These are phyloP conservation scores for Pogonus chalceus DNA, from an alignment of 1,140 invertebrate species.

Conservation along the genomic window DNA sequence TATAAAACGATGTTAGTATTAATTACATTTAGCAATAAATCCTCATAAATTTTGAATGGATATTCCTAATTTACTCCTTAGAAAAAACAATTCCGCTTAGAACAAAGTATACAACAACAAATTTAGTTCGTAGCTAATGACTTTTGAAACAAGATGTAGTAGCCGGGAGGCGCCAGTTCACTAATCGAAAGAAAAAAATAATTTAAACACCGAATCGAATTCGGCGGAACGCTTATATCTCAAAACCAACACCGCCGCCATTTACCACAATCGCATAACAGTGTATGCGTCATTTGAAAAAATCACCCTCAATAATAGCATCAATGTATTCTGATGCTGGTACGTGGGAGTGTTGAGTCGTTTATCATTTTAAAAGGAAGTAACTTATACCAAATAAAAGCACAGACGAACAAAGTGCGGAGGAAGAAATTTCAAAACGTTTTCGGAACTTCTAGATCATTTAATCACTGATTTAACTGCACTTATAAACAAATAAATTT, in stretches of 20 bases:
- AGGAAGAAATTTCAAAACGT: not conserved
- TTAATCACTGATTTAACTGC: too few species aligned
- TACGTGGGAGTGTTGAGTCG: conserved; percentile 5
- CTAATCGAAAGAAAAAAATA: conserved; percentile 7
- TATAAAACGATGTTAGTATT: too few species aligned
- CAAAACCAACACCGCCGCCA: not conserved
- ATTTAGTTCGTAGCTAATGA: not conserved
- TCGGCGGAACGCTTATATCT: not conserved
- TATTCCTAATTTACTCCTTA: too few species aligned
- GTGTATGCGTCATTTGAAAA: not conserved
- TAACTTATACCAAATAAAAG: conserved; percentile 1
- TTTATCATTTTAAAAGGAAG: conserved; percentile 7
- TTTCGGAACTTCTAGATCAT: too few species aligned
- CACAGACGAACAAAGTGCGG: not conserved
- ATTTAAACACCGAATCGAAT: conserved; percentile 6
- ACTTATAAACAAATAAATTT: too few species aligned
- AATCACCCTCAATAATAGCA: not conserved
- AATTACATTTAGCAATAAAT: too few species aligned
- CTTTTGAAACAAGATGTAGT: conserved; percentile 2
- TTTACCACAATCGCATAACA: not conserved
- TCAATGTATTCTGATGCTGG: not conserved
- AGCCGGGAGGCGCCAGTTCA: conserved; percentile 1
- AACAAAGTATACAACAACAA: not conserved
- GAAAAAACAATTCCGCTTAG: not conserved
- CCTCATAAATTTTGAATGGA: too few species aligned